phyloP scores from a whole-genome alignment of 2,113 vertebrate species.

The Dryoscopus gambensis region DNA sequence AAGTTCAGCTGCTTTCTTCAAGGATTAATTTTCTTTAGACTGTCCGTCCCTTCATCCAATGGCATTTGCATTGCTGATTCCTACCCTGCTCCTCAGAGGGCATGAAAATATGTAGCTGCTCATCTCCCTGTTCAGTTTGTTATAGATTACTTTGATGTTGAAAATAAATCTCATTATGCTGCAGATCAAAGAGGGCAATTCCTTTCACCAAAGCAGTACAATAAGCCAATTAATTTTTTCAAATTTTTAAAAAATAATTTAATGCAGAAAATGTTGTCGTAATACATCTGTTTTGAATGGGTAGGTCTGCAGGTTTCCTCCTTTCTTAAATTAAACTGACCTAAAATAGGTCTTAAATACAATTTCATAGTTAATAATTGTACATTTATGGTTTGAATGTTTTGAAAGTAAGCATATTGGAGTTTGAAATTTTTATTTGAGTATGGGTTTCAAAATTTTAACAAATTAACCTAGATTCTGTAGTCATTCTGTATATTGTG shows the following conservation, averaged over 20 bases:
- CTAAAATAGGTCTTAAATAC: background rate
- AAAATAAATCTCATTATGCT: conserved; percentile 68
- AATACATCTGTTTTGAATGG: background rate
- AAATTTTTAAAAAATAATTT: background rate
- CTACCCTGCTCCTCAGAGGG: background rate
- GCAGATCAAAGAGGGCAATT: conserved; percentile 64
- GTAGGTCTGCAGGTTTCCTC: background rate
- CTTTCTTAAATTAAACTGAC: background rate
- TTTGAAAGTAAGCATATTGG: background rate
- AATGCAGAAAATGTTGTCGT: background rate
- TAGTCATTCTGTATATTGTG: background rate
- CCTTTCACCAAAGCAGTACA: conserved; percentile 52
- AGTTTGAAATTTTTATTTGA: background rate
- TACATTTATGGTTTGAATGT: background rate
- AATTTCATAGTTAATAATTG: background rate
- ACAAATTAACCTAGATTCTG: background rate
- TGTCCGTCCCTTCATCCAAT: background rate
- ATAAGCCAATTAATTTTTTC: conserved; percentile 53
- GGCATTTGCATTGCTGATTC: conserved; percentile 28
- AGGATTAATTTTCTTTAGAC: conserved; percentile 13
- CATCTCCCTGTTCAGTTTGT: conserved; percentile 52
- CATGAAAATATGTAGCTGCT: conserved; percentile 36
- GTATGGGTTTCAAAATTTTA: background rate
- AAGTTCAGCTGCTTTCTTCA: background rate
- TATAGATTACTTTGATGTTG: conserved; percentile 69